Conservation (phyloP, 1,140 invertebrate species). For the Cotesia chilonis region DNA sequence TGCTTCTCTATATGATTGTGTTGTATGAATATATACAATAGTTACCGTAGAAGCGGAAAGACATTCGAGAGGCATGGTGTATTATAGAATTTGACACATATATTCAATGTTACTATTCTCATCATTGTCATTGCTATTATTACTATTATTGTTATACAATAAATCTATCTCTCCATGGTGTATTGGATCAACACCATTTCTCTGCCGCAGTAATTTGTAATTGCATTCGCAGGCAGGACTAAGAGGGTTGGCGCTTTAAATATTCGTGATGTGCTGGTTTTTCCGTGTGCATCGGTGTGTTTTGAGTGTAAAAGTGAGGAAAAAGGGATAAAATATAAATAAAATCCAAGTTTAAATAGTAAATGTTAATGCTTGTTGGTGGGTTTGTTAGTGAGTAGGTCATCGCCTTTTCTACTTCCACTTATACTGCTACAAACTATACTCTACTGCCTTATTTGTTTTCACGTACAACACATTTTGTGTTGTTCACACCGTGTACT, state of each 20-base stretch:
- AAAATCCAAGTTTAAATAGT: constrained; percentile 9
- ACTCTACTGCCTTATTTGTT: background rate
- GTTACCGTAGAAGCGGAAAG: too few species aligned
- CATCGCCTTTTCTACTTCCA: too few species aligned
- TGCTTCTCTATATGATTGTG: too few species aligned
- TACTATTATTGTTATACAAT: constrained; percentile 17
- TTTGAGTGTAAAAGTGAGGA: background rate
- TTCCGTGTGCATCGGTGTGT: too few species aligned
- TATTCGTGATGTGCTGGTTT: background rate
- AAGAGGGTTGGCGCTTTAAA: background rate
- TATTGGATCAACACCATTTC: constrained; percentile 19
- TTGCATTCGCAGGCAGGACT: background rate
- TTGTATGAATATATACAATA: too few species aligned
- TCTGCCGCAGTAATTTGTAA: constrained; percentile 40
- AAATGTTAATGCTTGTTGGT: constrained; percentile 25
- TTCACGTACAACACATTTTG: background rate
- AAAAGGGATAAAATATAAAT: constrained; percentile 5
- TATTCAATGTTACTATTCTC: too few species aligned
- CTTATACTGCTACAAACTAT: background rate
- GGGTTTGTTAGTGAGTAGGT: constrained; percentile 14
- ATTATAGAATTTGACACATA: too few species aligned
- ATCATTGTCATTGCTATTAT: constrained; percentile 1
- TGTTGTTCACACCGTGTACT: constrained; percentile 18
- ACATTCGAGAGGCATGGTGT: too few species aligned
- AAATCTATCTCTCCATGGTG: constrained; percentile 31